Evolutionary conservation across 2,797 vertebrate genomes (phyloP).

Genomic region (Xerus rutilus): DNA sequence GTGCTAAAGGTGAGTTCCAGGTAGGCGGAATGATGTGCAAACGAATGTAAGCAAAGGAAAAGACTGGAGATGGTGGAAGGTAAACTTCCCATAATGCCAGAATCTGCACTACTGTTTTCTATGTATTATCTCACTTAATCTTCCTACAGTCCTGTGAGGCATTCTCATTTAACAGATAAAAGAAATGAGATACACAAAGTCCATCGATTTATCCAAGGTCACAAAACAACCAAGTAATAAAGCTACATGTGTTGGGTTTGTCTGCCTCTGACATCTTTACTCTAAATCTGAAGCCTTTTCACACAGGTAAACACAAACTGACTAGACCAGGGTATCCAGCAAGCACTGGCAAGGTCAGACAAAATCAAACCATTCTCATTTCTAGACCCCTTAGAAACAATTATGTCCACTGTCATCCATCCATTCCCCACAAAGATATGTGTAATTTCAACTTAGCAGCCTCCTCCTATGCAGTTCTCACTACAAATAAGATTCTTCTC

Average conservation of each 20-base stretch:
- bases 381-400: neutral
- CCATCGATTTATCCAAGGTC: neutral
- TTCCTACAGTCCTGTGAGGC: neutral
- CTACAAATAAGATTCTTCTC: conserved; percentile 31
- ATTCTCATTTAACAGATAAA: conserved; percentile 55
- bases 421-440: neutral
- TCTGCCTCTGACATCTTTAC: neutral
- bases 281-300: conserved; percentile 24
- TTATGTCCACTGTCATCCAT: neutral
- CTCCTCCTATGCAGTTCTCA: neutral
- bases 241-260: neutral
- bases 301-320: neutral
- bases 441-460: conserved; percentile 36
- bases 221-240: neutral
- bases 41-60: neutral
- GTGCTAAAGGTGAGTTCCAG: neutral
- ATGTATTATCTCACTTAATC: neutral
- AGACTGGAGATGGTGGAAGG: neutral
- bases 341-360: neutral
- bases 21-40: neutral
- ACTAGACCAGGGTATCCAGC: neutral
- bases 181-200: neutral
- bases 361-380: neutral
- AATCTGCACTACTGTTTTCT: neutral
- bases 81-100: neutral